Conservation (phyloP, 2,888 invertebrate species). For the Epistrophe grossulariae region DNA sequence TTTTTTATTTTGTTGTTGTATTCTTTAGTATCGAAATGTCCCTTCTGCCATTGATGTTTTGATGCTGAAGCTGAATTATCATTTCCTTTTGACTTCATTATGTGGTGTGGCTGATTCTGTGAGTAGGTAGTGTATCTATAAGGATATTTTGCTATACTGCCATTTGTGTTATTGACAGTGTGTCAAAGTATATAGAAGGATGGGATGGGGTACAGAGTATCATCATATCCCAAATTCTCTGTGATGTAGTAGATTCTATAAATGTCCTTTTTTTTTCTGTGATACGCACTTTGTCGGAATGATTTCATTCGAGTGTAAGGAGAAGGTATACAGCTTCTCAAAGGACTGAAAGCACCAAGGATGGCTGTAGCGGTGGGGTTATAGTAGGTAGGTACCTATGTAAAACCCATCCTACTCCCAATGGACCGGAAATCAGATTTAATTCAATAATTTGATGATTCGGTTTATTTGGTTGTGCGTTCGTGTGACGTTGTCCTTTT, state of each 20-base stretch:
- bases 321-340: background rate
- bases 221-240: conserved; percentile 61
- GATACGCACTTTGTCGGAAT: conserved; percentile 49
- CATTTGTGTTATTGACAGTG: conserved; percentile 69
- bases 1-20: background rate
- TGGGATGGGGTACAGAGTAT: conserved; percentile 44
- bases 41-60: conserved; percentile 70
- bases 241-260: conserved; percentile 12
- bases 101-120: conserved; percentile 54
- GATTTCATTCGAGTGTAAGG: conserved; percentile 26
- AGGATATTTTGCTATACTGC: conserved; percentile 15
- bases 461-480: conserved; percentile 74
- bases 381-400: background rate
- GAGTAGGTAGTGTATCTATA: background rate
- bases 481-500: conserved; percentile 68
- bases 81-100: conserved; percentile 76
- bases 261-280: conserved; percentile 30
- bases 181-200: conserved; percentile 20
- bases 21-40: conserved; percentile 37
- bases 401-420: conserved; percentile 39
- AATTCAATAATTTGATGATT: conserved; percentile 76
- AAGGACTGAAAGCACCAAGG: background rate
- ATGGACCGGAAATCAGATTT: conserved; percentile 75
- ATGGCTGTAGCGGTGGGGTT: too few species aligned
- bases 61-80: conserved; percentile 75